Evolutionary conservation across 2,888 invertebrate species (phyloP), one percentile per base, ranked within the genome.

Genomic region (Amiota communis): DNA sequence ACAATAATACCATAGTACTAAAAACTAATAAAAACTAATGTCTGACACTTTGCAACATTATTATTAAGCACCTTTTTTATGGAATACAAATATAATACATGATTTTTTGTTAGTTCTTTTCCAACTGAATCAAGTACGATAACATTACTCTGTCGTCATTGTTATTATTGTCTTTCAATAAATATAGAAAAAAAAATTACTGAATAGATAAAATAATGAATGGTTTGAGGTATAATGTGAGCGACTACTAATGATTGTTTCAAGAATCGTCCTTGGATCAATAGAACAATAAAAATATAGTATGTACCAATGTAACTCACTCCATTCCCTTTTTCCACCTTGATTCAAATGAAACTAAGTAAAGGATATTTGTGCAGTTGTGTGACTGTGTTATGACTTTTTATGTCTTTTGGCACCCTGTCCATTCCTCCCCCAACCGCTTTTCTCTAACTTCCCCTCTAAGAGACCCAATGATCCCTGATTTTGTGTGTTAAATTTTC

Each of bases 201-300:
- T 53, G 0, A 53, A 53, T 12, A 15, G 13, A 53, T 12, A 53
- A 53, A 53, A 53, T 8, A 53, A 53, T 1, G 53, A 15, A 53
- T 13, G 53, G 15, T 15, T n/a, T 36, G 36, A 9, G 1, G 53
- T 15, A 53, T 15, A n/a, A 15, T 15, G 15, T 53, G 53, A 2
- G 12, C 11, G 46, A 12, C 20, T 57, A 46, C 47, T 47, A 48
- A 36, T 76, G 67, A 12, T 51, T 49, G 51, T 61, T 46, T 51
- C 53, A 59, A 71, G 64, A 74, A 78, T 74, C 79, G 81, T 74
- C 84, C 83, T 81, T 84, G 81, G 83, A 84, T 82, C 82, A 82
- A 82, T 85, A 83, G 49, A 67, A 48, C 13, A 76, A 76, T 81
- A 65, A 70, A 70, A 53, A 65, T 56, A 36, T 36, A n/a, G 36